phyloP scores from a whole-genome alignment of 2,797 vertebrate genomes.

The Lophotriccus pileatus region DNA sequence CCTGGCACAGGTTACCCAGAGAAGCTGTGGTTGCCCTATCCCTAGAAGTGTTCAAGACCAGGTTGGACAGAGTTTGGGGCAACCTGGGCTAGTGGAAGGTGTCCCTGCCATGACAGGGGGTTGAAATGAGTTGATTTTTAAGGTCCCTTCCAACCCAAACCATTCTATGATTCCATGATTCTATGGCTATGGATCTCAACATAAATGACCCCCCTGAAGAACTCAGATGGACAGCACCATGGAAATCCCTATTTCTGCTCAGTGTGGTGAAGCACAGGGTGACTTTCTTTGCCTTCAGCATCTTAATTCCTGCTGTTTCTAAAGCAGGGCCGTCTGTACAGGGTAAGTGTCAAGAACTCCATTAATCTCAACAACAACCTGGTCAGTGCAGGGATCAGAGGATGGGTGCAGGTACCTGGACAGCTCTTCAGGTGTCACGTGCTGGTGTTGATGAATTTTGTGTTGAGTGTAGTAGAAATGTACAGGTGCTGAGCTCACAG shows the following conservation, averaged over 20 bases:
- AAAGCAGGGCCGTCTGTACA: neutral
- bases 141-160: neutral
- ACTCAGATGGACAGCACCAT: neutral
- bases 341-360: too few relatives aligned
- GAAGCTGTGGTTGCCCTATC: neutral
- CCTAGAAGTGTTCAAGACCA: neutral
- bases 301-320: neutral
- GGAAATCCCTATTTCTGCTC: neutral
- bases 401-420: neutral
- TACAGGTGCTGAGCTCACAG: neutral
- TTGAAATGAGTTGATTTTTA: neutral
- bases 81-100: accelerated
- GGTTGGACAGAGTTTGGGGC: accelerated
- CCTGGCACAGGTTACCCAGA: neutral
- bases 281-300: neutral
- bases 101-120: neutral
- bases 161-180: neutral
- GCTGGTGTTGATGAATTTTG: neutral
- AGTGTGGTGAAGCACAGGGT: neutral
- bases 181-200: neutral
- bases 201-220: neutral
- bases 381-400: neutral
- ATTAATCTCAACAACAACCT: neutral
- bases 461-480: neutral
- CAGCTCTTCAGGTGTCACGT: neutral